A percentile compares a stretch with the other conserved stretches of the same genome.
Conservation (phyloP, 1,140 invertebrate species). For the Nephotettix cincticeps region DNA sequence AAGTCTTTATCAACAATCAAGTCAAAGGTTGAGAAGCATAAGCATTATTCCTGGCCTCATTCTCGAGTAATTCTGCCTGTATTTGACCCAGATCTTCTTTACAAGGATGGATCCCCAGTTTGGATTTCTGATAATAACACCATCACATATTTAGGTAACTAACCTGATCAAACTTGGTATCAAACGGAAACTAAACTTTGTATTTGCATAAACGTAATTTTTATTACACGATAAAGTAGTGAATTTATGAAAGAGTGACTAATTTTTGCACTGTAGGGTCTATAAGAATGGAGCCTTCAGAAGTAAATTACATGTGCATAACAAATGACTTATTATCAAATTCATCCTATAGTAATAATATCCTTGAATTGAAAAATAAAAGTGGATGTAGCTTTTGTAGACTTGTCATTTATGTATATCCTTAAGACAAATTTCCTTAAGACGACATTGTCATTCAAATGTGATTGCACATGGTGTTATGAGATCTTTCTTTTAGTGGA, state of each 20-base stretch:
- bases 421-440: too few relatives aligned
- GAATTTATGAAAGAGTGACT: neutral
- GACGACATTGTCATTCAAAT: too few relatives aligned
- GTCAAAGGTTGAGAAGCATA: neutral
- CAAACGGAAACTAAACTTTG: neutral
- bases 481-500: too few relatives aligned
- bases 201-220: neutral
- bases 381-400: too few relatives aligned
- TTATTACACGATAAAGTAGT: neutral
- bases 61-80: neutral
- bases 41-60: neutral
- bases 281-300: neutral
- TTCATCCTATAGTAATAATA: too few relatives aligned
- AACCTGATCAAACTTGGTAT: neutral
- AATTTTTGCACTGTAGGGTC: neutral
- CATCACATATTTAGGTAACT: slow-evolving; percentile 3
- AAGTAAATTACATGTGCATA: neutral
- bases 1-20: neutral
- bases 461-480: too few relatives aligned
- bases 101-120: slow-evolving; percentile 30
- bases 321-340: neutral
- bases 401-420: too few relatives aligned
- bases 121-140: slow-evolving; percentile 21
- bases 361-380: too few relatives aligned
- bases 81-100: slow-evolving; percentile 3